A percentile compares a stretch with the other conserved stretches of the same genome.
phyloP scores from a whole-genome alignment of 1,140 invertebrate species.

The Adoxophyes honmai region DNA sequence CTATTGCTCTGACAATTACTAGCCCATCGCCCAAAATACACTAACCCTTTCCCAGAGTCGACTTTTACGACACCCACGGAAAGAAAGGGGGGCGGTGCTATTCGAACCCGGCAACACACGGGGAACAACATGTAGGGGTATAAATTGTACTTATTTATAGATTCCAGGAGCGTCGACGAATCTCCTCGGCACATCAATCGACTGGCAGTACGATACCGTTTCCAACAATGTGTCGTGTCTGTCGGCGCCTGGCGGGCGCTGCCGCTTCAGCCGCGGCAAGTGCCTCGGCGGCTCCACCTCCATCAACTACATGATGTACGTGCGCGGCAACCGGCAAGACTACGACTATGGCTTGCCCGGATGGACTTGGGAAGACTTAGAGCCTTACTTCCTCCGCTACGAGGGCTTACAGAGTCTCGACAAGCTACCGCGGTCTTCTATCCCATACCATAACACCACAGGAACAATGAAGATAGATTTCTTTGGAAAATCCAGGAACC shows the following conservation, averaged over 20 bases:
- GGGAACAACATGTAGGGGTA: too few species aligned
- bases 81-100: too few species aligned
- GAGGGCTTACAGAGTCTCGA: slow-evolving; percentile 38
- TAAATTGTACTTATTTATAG: slow-evolving; percentile 29
- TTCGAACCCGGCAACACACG: too few species aligned
- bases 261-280: slow-evolving; percentile 67
- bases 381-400: slow-evolving; percentile 46
- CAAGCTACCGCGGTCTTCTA: slow-evolving; percentile 33
- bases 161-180: slow-evolving; percentile 31
- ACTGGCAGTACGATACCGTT: slow-evolving; percentile 48
- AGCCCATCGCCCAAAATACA: too few species aligned
- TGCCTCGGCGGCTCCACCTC: slow-evolving; percentile 84
- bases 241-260: slow-evolving; percentile 23
- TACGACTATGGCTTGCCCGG: slow-evolving; percentile 65
- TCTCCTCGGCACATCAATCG: slow-evolving; percentile 30
- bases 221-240: slow-evolving; percentile 49
- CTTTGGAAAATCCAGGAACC: slow-evolving; percentile 78
- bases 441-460: slow-evolving; percentile 74
- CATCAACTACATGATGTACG: slow-evolving; percentile 90
- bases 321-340: slow-evolving; percentile 84
- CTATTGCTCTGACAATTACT: too few species aligned
- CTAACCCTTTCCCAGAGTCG: too few species aligned
- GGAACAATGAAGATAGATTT: slow-evolving; percentile 79
- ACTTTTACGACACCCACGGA: too few species aligned
- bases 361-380: slow-evolving; percentile 41